phyloP scores from a whole-genome alignment of 1,140 invertebrate species.

The Limonius californicus region DNA sequence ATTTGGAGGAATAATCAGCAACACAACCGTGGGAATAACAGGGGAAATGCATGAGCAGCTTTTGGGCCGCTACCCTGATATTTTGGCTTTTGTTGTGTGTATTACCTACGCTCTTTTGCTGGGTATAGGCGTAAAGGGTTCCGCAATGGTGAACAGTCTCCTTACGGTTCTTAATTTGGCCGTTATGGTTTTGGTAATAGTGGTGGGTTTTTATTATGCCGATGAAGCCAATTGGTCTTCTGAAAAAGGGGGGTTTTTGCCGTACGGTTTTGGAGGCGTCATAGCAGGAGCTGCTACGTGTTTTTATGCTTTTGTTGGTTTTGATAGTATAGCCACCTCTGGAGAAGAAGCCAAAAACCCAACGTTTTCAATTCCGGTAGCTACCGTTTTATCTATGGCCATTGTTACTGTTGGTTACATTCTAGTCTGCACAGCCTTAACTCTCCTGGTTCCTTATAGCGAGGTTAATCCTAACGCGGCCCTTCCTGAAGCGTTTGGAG shows the following conservation, averaged over 20 bases:
- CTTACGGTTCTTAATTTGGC: conserved; percentile 74
- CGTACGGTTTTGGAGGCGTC: conserved; percentile 74
- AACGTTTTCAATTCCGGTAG: conserved; percentile 71
- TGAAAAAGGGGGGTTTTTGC: conserved; percentile 68
- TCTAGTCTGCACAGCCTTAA: conserved; percentile 75
- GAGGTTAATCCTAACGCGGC: conserved; percentile 73
- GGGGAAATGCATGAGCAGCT: conserved; percentile 69
- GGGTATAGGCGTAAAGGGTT: conserved; percentile 82
- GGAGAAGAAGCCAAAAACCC: conserved; percentile 84
- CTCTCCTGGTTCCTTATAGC: conserved; percentile 78
- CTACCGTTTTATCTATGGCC: conserved; percentile 74
- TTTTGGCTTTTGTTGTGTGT: conserved; percentile 74
- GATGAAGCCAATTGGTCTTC: conserved; percentile 76
- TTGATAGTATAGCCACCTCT: conserved; percentile 83
- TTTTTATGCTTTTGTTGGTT: conserved; percentile 86
- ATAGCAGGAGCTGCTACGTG: conserved; percentile 81
- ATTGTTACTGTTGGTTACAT: conserved; percentile 77
- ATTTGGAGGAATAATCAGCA: conserved; percentile 72
- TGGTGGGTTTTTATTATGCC: conserved; percentile 75
- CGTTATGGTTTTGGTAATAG: conserved; percentile 72
- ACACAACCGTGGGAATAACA: conserved; percentile 68
- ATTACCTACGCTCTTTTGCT: conserved; percentile 67
- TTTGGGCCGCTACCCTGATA: conserved; percentile 72
- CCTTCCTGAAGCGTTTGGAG: conserved; percentile 77
- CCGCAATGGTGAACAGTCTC: conserved; percentile 75